These are phyloP conservation scores for Papilio dardanus DNA, from an alignment of 1,140 invertebrate genomes.

Conservation along the genomic window DNA sequence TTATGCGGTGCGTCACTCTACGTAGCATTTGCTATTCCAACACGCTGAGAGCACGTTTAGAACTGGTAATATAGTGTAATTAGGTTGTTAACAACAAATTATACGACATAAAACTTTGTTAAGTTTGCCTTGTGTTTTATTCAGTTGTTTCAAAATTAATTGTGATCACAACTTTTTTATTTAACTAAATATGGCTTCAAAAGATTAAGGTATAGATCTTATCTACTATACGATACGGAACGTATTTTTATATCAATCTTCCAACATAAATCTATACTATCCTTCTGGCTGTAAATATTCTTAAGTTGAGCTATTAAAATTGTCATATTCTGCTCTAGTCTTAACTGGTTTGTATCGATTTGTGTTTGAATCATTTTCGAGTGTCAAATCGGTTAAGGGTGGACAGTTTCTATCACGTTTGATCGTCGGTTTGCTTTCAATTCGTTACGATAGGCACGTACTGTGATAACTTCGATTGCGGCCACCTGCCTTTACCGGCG, in stretches of 20 bases:
- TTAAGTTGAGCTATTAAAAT: neutral
- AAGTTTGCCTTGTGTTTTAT: neutral
- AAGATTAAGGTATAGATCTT: too few relatives aligned
- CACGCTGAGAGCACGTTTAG: conserved; percentile 19
- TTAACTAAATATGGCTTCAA: neutral
- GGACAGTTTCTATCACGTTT: neutral
- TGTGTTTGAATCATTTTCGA: neutral
- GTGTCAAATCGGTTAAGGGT: conserved; percentile 5
- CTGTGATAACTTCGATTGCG: neutral
- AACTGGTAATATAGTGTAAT: neutral
- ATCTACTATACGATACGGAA: too few relatives aligned
- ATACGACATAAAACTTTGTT: neutral
- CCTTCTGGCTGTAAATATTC: too few relatives aligned
- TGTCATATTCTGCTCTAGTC: too few relatives aligned
- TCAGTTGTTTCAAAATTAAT: neutral
- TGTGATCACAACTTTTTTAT: neutral
- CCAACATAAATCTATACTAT: too few relatives aligned
- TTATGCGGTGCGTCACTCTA: conserved; percentile 27
- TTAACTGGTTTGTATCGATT: neutral
- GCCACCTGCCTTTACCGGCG: neutral
- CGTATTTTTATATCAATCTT: too few relatives aligned
- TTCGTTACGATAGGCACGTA: neutral
- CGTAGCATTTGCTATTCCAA: conserved; percentile 23
- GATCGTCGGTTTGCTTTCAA: neutral
- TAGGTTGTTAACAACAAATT: neutral